Evolutionary conservation across 30 jellyfish, hydroid and myxozoan species (phyloP).

Genomic region (Haliclystus octoradiatus): DNA sequence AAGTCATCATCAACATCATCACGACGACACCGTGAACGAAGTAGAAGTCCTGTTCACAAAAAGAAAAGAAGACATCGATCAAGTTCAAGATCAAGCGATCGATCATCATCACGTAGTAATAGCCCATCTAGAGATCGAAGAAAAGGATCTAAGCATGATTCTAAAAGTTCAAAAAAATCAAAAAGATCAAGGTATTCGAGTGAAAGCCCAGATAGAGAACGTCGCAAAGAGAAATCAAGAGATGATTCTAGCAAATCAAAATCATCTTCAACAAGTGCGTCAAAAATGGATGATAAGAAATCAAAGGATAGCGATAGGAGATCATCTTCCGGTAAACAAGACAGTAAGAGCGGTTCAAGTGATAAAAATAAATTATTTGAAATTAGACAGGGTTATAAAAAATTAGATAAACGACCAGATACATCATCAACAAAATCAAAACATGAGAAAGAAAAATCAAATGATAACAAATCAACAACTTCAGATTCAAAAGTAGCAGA

Average conservation of each 20-base stretch:
- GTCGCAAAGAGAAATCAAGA: conserved; percentile 11
- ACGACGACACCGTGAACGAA: background rate
- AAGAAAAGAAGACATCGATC: background rate
- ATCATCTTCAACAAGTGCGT: background rate
- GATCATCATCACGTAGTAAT: background rate
- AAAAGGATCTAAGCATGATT: background rate
- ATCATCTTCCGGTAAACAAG: conserved; percentile 10
- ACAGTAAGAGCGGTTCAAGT: conserved; percentile 16
- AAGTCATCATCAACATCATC: background rate
- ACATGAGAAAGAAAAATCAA: conserved; percentile 22
- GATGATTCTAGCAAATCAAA: background rate
- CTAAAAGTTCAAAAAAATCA: background rate
- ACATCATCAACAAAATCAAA: conserved; percentile 4
- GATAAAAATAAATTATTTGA: background rate
- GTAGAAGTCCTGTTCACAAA: background rate
- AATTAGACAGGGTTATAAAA: conserved; percentile 1
- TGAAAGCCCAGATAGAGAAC: conserved; percentile 16
- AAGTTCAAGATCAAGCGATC: background rate
- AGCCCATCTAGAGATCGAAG: background rate
- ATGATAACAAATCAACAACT: conserved; percentile 8
- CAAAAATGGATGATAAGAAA: conserved; percentile 14
- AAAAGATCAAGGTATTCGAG: conserved; percentile 13
- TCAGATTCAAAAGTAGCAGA: background rate
- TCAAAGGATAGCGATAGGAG: conserved; percentile 27
- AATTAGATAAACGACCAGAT: background rate